phyloP scores from a whole-genome alignment of 2,888 invertebrate species.

The Melanostoma scalare region DNA sequence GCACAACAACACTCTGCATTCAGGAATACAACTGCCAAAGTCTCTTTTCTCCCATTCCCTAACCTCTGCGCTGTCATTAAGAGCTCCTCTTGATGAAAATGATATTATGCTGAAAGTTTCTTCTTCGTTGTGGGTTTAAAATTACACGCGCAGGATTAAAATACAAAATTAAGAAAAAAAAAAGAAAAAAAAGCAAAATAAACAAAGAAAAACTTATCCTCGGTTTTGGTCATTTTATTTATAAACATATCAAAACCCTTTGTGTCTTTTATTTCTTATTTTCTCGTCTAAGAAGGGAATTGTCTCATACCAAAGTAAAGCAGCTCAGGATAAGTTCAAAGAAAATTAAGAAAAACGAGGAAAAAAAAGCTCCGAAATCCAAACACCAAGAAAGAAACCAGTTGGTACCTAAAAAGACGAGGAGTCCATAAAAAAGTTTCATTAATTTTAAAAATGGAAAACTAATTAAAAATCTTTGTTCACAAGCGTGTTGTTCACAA shows the following conservation, averaged over 20 bases:
- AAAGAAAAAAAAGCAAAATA: too few relatives aligned
- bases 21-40: constrained; percentile 14
- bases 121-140: constrained; percentile 12
- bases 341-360: too few relatives aligned
- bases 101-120: constrained; percentile 29
- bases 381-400: constrained; percentile 5
- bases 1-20: constrained; percentile 43
- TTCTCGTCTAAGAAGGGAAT: background rate
- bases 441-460: constrained; percentile 66
- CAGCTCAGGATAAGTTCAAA: constrained; percentile 6
- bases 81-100: constrained; percentile 26
- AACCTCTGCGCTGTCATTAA: background rate
- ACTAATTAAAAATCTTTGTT: constrained; percentile 67
- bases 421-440: constrained; percentile 45
- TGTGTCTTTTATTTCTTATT: constrained; percentile 2
- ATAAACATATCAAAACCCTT: constrained; percentile 45
- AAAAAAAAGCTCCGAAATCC: constrained; percentile 1
- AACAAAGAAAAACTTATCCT: constrained; percentile 34
- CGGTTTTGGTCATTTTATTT: constrained; percentile 45
- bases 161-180: background rate
- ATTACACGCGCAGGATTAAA: constrained; percentile 12
- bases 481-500: constrained; percentile 53
- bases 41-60: background rate
- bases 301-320: constrained; percentile 2
- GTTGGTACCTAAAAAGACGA: background rate